Evolutionary conservation across 1,140 invertebrate species (phyloP), one percentile per base, ranked within the genome.

Genomic region (Scaptomyza hsui): DNA sequence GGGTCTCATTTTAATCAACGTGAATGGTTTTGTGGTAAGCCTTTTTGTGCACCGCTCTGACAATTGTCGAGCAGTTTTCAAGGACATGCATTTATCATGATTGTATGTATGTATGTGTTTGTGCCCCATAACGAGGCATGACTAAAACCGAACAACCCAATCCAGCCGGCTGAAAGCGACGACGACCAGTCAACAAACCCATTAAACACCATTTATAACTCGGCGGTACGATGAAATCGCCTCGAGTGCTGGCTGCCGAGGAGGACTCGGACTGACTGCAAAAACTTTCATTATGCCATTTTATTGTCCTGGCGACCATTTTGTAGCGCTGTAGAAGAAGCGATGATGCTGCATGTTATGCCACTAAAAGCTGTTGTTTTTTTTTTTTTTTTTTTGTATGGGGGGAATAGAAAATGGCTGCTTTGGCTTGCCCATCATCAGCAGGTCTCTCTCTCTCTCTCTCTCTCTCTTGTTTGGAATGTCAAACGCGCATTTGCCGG

Each of bases 151-250:
- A 29, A 26, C 16, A 42, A 21, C 18, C 37, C 42, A 15, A 26
- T 37, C 10, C 4, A 26, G 24, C 24, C 24, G n/a, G n/a, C n/a
- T n/a, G n/a, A 26, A 26, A 26, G 24, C n/a, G 19, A 21, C 24
- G 24, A 26, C 65, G 65, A 65, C 53, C 81, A 86, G 81, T 86
- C 82, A 86, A 86, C 82, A 88, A 86, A 88, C 81, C 82, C 81
- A 86, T 86, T 86, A 86, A 85, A 68, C 77, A 78, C 63, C 81
- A 80, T 86, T 86, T 86, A 88, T 88, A 81, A 81, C 81, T 73
- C 80, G 48, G 51, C 80, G 48, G 51, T 24, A 9, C 15, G n/a
- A 47, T n/a, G 29, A 51, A 74, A 62, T 57, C 29, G 44, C 56
- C 24, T 39, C 39, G 52, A 16, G 21, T 52, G 42, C 44, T n/a